These are phyloP conservation scores for Ciconia nigra DNA, from an alignment of 2,797 vertebrate genomes.

Conservation along the genomic window DNA sequence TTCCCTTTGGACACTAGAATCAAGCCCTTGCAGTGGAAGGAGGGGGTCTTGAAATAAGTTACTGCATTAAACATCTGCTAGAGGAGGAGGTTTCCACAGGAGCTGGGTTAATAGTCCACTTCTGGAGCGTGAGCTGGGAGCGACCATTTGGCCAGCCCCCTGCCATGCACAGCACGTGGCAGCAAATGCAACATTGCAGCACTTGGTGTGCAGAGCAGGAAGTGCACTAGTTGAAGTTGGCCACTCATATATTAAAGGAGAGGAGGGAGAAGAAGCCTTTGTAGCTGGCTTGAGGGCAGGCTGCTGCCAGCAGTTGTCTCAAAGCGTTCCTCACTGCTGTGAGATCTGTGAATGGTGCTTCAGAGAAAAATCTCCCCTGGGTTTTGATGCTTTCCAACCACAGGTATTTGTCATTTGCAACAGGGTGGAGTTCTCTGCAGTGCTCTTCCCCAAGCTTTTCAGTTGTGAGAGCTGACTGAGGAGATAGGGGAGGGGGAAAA, in stretches of 20 bases:
- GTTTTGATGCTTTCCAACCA: neutral
- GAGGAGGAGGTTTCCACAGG: neutral
- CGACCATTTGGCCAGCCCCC: neutral
- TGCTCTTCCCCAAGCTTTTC: neutral
- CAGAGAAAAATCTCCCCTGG: neutral
- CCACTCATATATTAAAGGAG: rapidly evolving
- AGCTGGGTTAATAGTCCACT: neutral
- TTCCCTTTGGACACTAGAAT: neutral
- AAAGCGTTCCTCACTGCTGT: neutral
- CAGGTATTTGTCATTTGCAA: neutral
- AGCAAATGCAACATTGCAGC: neutral
- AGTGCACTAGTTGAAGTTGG: neutral
- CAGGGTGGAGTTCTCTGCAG: neutral
- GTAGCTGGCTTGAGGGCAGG: neutral
- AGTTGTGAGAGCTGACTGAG: neutral
- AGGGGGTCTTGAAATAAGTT: neutral
- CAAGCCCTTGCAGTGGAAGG: neutral
- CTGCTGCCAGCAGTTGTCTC: neutral
- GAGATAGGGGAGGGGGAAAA: neutral
- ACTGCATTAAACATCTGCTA: neutral
- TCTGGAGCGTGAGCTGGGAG: neutral
- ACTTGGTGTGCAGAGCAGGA: neutral
- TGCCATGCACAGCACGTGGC: neutral
- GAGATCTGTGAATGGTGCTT: neutral
- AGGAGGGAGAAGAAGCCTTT: neutral